These are phyloP conservation scores for Neria commutata DNA, from an alignment of 2,888 invertebrate species.

Conservation along the genomic window DNA sequence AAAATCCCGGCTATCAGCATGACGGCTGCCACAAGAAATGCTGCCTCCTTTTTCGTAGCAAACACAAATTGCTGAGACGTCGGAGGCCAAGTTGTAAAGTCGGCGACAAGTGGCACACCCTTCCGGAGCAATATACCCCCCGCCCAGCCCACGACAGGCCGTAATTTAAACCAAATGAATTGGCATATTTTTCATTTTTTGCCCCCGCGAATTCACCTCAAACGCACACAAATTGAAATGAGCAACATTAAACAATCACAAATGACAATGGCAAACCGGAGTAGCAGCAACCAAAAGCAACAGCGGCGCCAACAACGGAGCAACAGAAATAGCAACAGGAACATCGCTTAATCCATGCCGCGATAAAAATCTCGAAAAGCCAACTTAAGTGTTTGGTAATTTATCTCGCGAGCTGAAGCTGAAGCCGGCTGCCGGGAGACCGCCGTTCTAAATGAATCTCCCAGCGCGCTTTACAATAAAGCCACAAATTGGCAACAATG, in stretches of 20 bases:
- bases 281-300: too few species aligned
- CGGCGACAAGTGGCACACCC: conserved; percentile 1
- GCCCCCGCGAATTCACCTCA: conserved; percentile 13
- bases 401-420: conserved; percentile 45
- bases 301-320: conserved; percentile 7
- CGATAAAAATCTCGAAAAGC: conserved; percentile 61
- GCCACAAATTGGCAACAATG: conserved; percentile 40
- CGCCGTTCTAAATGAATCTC: conserved; percentile 17
- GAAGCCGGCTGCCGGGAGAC: conserved; percentile 7
- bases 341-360: conserved; percentile 53
- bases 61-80: conserved; percentile 32
- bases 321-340: conserved; percentile 19
- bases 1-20: conserved; percentile 40
- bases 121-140: too few species aligned
- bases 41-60: too few species aligned
- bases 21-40: background rate
- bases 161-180: conserved; percentile 61
- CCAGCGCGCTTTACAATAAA: conserved; percentile 28
- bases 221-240: conserved; percentile 35
- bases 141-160: too few species aligned
- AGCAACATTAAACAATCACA: conserved; percentile 23
- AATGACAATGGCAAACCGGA: background rate
- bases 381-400: conserved; percentile 60
- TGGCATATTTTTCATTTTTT: conserved; percentile 59
- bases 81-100: conserved; percentile 34